These are phyloP conservation scores for Nipponia nippon DNA, from an alignment of 2,113 vertebrate species.

Conservation along the genomic window DNA sequence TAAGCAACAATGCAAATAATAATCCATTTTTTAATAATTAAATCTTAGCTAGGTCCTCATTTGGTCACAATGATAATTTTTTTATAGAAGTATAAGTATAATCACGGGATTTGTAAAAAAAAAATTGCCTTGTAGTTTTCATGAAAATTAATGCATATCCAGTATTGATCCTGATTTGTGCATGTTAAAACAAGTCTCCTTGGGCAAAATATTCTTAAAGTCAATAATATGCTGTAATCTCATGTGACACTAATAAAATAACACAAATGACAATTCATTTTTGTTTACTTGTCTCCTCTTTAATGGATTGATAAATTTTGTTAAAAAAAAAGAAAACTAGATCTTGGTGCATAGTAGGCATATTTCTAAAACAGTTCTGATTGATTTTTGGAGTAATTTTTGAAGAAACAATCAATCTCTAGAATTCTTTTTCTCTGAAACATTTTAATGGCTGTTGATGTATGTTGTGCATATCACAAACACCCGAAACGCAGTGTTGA, in stretches of 20 bases:
- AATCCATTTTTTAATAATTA: conserved; percentile 73
- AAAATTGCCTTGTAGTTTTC: conserved; percentile 69
- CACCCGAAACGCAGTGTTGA: background rate
- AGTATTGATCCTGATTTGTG: conserved; percentile 76
- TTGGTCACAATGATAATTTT: conserved; percentile 45
- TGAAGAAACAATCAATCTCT: conserved; percentile 71
- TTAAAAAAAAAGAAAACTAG: conserved; percentile 54
- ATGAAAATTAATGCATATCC: conserved; percentile 70
- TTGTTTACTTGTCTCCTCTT: conserved; percentile 76
- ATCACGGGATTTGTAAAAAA: conserved; percentile 61
- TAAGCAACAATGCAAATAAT: conserved; percentile 65
- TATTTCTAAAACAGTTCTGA: conserved; percentile 79
- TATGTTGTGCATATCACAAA: conserved; percentile 26
- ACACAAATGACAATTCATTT: conserved; percentile 78
- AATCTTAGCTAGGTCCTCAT: conserved; percentile 57
- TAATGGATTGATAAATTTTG: conserved; percentile 75
- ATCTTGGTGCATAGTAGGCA: conserved; percentile 72
- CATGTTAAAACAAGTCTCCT: conserved; percentile 73
- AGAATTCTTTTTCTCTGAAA: conserved; percentile 61
- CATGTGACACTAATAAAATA: conserved; percentile 80
- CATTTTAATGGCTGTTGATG: conserved; percentile 65
- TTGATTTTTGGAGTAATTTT: conserved; percentile 71
- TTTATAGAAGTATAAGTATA: conserved; percentile 49
- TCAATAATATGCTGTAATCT: conserved; percentile 77
- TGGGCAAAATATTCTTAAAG: conserved; percentile 71